Evolutionary conservation across 2,888 invertebrate species (phyloP), one percentile per base, ranked within the genome.

Genomic region (Drosophila robusta): DNA sequence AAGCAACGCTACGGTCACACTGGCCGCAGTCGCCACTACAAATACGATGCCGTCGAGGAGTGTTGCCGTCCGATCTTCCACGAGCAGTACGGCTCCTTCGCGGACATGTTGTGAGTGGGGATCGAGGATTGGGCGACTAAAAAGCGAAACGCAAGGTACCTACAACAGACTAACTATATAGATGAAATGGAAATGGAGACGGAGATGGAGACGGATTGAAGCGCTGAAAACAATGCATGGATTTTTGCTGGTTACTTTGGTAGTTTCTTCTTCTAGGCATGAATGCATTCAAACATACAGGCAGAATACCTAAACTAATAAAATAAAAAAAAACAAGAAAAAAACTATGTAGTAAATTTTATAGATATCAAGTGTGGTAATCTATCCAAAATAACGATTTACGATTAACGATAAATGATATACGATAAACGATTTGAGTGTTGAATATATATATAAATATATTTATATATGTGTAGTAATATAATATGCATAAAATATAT

Each of bases 31-130:
- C 89, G 83, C 45, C 82, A 88, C 49, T 86, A 89, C 67, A 88
- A 89, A 57, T 84, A 88, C 55, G 88, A 91, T 69, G 84, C 85
- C 55, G 75, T 89, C 70, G 91, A 91, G 64, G 91, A 91, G 73
- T 91, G 89, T 56, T 87, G 90, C 75, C 91, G 90, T 71, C 91
- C 91, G 78, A 90, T 91, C 75, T 90, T 87, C 56, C 85, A 89
- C 75, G 85, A 91, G 80, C 86, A 90, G 62, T 87, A 83, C 38
- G 91, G 90, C 77, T 89, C 90, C 55, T 69, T 83, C 67, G 58
- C 84, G 52, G 89, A 89, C 52, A 86, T 86, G 86, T 75, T 90
- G 81, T 89, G 78, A 88, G 46, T 51, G 56, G 41, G 58, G 39
- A 34, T 70, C 41, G 24, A 3, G 18, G 26, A 26, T 14, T 63